Conservation (phyloP, 1,140 invertebrate species). For the Tetramorium parvispinum region DNA sequence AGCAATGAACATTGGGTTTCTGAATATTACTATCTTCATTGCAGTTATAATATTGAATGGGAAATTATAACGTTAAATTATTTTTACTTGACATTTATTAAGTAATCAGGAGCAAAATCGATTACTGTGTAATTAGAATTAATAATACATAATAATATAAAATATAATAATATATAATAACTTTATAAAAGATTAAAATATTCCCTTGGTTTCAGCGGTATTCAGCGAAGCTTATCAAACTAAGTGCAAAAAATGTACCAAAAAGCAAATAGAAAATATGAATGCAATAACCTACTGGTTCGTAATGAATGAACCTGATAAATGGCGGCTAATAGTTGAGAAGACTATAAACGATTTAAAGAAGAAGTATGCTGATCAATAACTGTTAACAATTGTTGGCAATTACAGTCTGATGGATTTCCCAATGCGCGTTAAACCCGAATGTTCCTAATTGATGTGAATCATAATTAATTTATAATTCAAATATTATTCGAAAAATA, state of each 20-base stretch:
- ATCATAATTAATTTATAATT: too few relatives aligned
- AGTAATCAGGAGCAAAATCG: neutral
- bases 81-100: too few relatives aligned
- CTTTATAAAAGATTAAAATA: neutral
- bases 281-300: constrained; percentile 53
- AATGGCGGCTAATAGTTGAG: constrained; percentile 46
- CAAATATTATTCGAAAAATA: too few relatives aligned
- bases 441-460: neutral
- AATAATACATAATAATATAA: neutral
- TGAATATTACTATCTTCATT: too few relatives aligned
- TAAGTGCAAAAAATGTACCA: constrained; percentile 67
- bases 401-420: neutral
- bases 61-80: too few relatives aligned
- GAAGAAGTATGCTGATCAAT: neutral
- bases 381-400: neutral
- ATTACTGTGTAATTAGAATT: neutral
- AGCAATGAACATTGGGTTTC: too few relatives aligned
- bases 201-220: constrained; percentile 15
- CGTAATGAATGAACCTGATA: constrained; percentile 47
- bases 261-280: constrained; percentile 28
- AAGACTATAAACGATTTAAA: constrained; percentile 38
- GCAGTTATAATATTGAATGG: too few relatives aligned
- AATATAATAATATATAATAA: too few relatives aligned
- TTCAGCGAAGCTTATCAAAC: constrained; percentile 60
- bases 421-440: too few relatives aligned